Evolutionary conservation across 2,113 vertebrate species (phyloP).

Genomic region (Forbesichthys papilliferus): DNA sequence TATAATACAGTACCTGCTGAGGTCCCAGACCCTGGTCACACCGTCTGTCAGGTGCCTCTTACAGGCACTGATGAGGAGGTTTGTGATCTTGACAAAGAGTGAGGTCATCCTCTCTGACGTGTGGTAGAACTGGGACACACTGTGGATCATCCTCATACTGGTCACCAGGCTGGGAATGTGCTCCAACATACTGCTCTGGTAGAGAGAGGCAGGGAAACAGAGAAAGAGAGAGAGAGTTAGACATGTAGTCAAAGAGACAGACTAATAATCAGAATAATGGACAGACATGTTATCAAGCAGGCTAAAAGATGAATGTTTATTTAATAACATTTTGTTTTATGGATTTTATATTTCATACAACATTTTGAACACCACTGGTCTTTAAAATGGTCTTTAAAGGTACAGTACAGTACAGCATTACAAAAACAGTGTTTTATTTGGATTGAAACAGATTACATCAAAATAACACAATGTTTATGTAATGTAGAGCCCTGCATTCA

Average conservation of each 20-base stretch:
- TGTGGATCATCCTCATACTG: constrained; percentile 78
- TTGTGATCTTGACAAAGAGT: constrained; percentile 85
- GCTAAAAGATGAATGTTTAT: too few species aligned
- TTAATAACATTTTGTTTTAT: too few species aligned
- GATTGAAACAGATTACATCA: too few species aligned
- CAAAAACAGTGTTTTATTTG: too few species aligned
- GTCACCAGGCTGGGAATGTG: constrained; percentile 79
- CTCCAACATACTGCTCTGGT: constrained; percentile 70
- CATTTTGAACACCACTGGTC: too few species aligned
- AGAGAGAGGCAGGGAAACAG: not conserved
- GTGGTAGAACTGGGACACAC: constrained; percentile 79
- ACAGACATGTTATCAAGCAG: too few species aligned
- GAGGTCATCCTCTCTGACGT: constrained; percentile 82
- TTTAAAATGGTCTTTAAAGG: too few species aligned
- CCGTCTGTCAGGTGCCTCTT: constrained; percentile 73
- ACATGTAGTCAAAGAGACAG: not conserved
- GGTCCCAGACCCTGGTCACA: constrained; percentile 80
- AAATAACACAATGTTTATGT: too few species aligned
- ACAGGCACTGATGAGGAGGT: constrained; percentile 82
- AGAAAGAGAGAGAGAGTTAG: not conserved
- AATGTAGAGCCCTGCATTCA: too few species aligned
- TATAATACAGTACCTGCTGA: constrained; percentile 70
- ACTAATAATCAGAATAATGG: not conserved
- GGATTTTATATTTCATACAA: too few species aligned
- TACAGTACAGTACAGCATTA: too few species aligned